Conservation (phyloP, 2,113 vertebrate genomes). For the Canis aureus region DNA sequence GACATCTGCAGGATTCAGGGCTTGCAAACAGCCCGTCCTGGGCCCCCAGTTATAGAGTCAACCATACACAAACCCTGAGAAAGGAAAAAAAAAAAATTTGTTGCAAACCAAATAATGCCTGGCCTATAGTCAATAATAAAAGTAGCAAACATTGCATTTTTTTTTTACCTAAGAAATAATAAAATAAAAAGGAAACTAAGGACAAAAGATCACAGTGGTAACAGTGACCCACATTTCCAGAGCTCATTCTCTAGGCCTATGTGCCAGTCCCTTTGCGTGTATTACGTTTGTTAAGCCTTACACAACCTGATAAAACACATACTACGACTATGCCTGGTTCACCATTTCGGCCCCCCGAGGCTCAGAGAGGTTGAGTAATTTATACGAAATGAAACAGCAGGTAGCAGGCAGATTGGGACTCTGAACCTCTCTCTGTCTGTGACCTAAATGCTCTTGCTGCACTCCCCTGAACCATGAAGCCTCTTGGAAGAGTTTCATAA, state of each 20-base stretch:
- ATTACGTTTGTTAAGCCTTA: neutral
- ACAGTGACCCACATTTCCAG: neutral
- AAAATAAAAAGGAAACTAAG: neutral
- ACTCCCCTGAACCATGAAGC: neutral
- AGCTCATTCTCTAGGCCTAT: neutral
- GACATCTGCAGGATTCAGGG: too few species aligned
- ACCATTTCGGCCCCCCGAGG: neutral
- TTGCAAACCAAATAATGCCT: neutral
- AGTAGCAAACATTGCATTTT: neutral
- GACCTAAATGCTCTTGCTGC: neutral
- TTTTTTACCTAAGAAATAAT: slow-evolving; percentile 3
- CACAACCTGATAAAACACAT: neutral
- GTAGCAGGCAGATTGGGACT: neutral
- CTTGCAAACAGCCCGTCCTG: neutral
- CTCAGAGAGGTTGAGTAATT: neutral
- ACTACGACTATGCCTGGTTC: neutral
- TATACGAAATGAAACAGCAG: neutral
- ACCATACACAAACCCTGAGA: neutral
- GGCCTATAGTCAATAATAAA: neutral
- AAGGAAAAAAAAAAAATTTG: neutral
- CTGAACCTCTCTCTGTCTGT: neutral
- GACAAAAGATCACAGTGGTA: neutral
- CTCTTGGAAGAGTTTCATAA: neutral
- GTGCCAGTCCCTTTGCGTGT: neutral
- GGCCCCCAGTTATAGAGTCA: neutral